Percentiles rank a stretch among this genome's conserved stretches.
These are phyloP conservation scores for Poecilia picta DNA, from an alignment of 2,797 vertebrate species.

Conservation along the genomic window DNA sequence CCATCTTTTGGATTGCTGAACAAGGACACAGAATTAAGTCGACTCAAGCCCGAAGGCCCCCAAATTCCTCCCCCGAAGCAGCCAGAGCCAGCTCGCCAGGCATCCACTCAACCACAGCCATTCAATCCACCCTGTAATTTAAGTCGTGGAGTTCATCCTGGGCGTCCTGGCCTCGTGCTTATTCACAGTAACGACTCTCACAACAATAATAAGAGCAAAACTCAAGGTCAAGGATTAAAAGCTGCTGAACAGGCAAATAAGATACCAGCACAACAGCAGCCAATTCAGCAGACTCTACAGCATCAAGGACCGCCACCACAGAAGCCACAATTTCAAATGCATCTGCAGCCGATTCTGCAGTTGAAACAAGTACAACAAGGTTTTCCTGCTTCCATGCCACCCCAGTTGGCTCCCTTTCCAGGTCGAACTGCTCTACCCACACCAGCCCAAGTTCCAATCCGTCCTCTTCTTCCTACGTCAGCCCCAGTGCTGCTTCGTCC, in stretches of 20 bases:
- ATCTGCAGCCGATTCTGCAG: neutral
- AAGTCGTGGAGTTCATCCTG: constrained; percentile 29
- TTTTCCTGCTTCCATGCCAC: neutral
- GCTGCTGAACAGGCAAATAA: constrained; percentile 14
- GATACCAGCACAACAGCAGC: constrained; percentile 1
- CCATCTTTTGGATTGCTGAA: constrained; percentile 42
- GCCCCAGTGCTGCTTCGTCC: neutral
- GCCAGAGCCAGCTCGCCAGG: neutral
- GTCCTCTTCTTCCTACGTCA: neutral
- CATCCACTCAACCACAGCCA: neutral
- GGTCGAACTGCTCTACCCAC: neutral
- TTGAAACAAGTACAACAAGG: neutral
- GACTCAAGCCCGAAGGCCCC: constrained; percentile 22
- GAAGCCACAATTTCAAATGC: neutral
- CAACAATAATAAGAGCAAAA: constrained; percentile 3
- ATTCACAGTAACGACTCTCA: constrained; percentile 17
- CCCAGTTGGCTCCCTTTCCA: neutral
- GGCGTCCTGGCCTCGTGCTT: constrained; percentile 52
- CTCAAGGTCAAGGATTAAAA: neutral
- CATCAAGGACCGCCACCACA: neutral
- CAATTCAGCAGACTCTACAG: neutral
- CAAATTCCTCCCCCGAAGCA: constrained; percentile 45
- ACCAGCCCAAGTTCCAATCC: neutral
- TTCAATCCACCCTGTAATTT: neutral
- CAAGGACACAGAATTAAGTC: constrained; percentile 55